Conservation (phyloP, 2,113 vertebrate species). For the Eubucco bourcierii region DNA sequence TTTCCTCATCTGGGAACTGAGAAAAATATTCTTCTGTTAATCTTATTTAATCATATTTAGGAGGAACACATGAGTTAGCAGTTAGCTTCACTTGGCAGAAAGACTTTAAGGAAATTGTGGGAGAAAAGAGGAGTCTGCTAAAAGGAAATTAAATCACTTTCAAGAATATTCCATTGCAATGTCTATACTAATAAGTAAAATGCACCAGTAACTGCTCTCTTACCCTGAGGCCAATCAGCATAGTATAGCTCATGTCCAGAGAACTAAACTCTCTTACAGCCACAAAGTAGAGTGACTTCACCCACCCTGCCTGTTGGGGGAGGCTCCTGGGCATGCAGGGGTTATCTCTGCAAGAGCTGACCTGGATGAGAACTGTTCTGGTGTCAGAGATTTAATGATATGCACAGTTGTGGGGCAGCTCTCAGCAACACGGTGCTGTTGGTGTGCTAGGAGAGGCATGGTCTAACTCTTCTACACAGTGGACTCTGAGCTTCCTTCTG, state of each 20-base stretch:
- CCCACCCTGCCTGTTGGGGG: neutral
- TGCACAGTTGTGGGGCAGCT: rapidly evolving
- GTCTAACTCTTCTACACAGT: neutral
- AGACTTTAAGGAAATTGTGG: conserved; percentile 17
- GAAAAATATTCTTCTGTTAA: conserved; percentile 19
- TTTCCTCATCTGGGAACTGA: neutral
- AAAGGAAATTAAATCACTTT: conserved; percentile 36
- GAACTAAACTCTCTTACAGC: neutral
- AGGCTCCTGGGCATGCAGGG: neutral
- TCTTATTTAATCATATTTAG: conserved; percentile 9
- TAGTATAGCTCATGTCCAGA: neutral
- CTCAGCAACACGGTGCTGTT: neutral
- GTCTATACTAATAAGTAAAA: conserved; percentile 38
- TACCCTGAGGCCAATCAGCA: neutral
- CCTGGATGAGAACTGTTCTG: rapidly evolving
- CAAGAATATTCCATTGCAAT: conserved; percentile 35
- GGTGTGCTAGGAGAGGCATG: neutral
- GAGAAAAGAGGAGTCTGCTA: conserved; percentile 15
- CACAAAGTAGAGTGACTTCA: neutral
- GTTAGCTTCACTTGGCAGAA: conserved; percentile 29
- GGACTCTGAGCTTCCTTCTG: neutral
- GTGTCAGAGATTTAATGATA: neutral
- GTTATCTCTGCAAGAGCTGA: neutral
- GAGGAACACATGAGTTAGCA: conserved; percentile 21
- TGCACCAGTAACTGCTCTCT: conserved; percentile 10